phyloP scores from a whole-genome alignment of 2,797 vertebrate species.

The Myotis myotis region DNA sequence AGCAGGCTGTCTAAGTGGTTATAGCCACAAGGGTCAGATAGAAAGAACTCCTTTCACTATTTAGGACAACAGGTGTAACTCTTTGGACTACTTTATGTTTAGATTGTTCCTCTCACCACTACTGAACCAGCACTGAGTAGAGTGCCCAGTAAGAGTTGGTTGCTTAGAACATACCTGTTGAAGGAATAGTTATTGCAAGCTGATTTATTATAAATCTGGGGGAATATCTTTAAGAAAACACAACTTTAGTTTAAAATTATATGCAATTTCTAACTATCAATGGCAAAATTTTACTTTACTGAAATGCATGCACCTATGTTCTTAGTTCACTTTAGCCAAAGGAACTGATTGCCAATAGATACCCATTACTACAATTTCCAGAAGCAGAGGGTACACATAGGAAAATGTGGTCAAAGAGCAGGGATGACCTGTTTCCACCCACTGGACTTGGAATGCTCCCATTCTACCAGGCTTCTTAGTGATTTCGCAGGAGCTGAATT shows the following conservation, averaged over 20 bases:
- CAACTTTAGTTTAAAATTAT: not conserved
- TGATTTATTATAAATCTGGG: not conserved
- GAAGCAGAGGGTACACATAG: not conserved
- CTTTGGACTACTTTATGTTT: fast-evolving
- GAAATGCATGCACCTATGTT: not conserved
- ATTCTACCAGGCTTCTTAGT: not conserved
- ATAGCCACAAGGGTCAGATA: not conserved
- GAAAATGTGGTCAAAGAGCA: not conserved
- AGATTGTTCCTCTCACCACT: not conserved
- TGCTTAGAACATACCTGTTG: not conserved
- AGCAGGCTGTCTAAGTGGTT: not conserved
- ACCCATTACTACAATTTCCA: not conserved
- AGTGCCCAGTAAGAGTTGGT: not conserved
- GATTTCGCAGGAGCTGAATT: not conserved
- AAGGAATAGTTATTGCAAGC: not conserved
- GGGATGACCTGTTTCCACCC: not conserved
- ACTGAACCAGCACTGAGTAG: not conserved
- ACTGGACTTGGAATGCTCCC: not conserved
- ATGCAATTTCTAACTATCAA: not conserved
- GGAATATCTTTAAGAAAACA: not conserved
- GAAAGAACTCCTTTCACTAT: not conserved
- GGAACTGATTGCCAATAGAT: not conserved
- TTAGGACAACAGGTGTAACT: fast-evolving
- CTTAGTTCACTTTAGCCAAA: not conserved
- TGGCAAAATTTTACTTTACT: not conserved